Evolutionary conservation across 2,888 invertebrate genomes (phyloP), one percentile per base, ranked within the genome.

Genomic region (Drosophila eohydei): DNA sequence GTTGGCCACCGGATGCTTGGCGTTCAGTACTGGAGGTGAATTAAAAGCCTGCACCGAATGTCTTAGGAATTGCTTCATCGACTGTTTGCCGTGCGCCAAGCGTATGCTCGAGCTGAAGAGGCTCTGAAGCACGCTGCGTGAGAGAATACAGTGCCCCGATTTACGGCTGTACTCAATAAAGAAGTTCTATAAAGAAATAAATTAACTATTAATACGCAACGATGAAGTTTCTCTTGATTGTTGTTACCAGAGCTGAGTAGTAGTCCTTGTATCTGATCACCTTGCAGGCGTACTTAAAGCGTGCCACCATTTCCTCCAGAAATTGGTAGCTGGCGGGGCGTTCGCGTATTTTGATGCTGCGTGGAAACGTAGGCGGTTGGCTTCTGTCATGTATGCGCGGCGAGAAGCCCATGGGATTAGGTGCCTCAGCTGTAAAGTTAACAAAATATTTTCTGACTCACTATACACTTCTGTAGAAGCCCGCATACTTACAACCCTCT

Each of bases 321-420:
- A 98, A 97, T 90, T 97, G 97, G 57, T 94, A 93, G 78, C 96
- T 94, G 1, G 93, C 92, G 36, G 92, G 89, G 12, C 95, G 93
- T 51, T 96, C 95, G 83, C 97, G 97, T 89, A 99, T 98, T 93
- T 97, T 96, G 0, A 98, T 98, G 93, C 98, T 98, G 26, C 99
- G 95, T 0, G 99, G 99, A 94, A 99, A 99, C 21, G 99, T 98
- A 0, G 99, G 98, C n/a, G 99, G 99, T 62, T 99, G 94, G 56
- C 98, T 94, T 48, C 98, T 95, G 93, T 98, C 98, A 94, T 99
- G 99, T 50, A 98, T 96, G 93, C 98, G 95, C 4, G 98, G 98
- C 91, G 99, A 98, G 93, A 99, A 99, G 1, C 99, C 99, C 94
- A 97, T 95, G n/a, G 96, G 95, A 91, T 95, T 95, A 8, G 96